phyloP scores from a whole-genome alignment of 1,140 invertebrate species.

The Bombus terrestris region DNA sequence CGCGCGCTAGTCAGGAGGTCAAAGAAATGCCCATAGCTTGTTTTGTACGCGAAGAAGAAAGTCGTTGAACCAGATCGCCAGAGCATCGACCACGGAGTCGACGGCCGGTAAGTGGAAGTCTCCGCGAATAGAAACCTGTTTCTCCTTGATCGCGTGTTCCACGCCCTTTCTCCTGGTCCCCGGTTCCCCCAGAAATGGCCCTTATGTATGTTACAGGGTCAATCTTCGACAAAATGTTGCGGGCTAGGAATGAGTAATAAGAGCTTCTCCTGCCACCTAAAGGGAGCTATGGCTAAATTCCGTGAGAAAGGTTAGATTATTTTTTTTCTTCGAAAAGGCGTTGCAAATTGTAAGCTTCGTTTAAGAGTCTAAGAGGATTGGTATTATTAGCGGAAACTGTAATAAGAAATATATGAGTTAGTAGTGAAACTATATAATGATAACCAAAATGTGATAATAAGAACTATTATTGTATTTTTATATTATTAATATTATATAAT shows the following conservation, averaged over 20 bases:
- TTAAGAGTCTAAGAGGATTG: background rate
- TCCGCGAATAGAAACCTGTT: conserved; percentile 51
- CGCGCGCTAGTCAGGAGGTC: background rate
- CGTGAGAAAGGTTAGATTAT: background rate
- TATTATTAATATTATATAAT: background rate
- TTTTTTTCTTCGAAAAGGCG: background rate
- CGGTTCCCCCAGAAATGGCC: background rate
- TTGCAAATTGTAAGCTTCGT: background rate
- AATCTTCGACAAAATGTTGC: conserved; percentile 12
- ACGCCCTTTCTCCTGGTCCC: conserved; percentile 19
- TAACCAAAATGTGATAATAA: background rate
- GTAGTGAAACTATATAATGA: background rate
- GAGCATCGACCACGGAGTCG: conserved; percentile 36
- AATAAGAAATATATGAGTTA: background rate
- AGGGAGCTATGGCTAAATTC: background rate
- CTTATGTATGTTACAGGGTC: conserved; percentile 42
- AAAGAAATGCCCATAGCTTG: conserved; percentile 26
- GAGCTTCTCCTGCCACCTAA: background rate
- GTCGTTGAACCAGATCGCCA: conserved; percentile 48
- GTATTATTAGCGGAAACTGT: background rate
- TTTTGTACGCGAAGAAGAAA: conserved; percentile 14
- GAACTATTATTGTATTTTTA: background rate
- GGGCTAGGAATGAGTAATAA: background rate
- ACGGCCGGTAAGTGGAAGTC: conserved; percentile 13
- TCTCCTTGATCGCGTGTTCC: conserved; percentile 16